phyloP scores from a whole-genome alignment of 2,797 vertebrate genomes.

The Diceros bicornis region DNA sequence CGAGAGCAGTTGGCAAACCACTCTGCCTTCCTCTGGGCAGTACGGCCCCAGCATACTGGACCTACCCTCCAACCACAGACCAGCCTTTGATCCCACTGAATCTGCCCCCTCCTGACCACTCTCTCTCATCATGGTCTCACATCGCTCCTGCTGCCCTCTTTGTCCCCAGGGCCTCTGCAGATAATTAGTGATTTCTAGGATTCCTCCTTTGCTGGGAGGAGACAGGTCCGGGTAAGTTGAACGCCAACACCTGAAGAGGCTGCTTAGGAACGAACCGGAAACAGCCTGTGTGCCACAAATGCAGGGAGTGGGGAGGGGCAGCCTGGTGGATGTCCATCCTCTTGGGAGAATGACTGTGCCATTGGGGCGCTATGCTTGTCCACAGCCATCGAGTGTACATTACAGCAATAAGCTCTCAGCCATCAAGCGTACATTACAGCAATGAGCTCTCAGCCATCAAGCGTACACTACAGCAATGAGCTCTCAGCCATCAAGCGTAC shows the following conservation, averaged over 20 bases:
- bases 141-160: background rate
- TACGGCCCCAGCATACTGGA: background rate
- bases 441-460: no score
- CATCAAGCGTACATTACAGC: rapidly evolving
- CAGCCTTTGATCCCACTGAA: background rate
- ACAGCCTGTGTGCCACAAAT: background rate
- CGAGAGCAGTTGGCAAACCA: background rate
- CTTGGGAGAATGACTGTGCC: background rate
- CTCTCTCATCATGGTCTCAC: rapidly evolving
- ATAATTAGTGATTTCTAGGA: background rate
- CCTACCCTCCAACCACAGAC: background rate
- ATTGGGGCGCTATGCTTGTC: rapidly evolving
- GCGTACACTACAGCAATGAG: background rate
- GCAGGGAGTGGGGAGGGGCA: no score
- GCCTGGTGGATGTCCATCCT: rapidly evolving
- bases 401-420: background rate
- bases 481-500: no score
- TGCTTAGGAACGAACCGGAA: background rate
- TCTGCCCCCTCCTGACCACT: background rate
- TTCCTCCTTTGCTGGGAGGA: background rate
- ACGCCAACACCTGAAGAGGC: background rate
- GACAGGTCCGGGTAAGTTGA: background rate
- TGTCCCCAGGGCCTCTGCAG: background rate
- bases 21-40: background rate
- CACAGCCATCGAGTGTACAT: rapidly evolving